Evolutionary conservation across 1,140 invertebrate species (phyloP), one percentile per base, ranked within the genome.

Genomic region (Heliconius nattereri): DNA sequence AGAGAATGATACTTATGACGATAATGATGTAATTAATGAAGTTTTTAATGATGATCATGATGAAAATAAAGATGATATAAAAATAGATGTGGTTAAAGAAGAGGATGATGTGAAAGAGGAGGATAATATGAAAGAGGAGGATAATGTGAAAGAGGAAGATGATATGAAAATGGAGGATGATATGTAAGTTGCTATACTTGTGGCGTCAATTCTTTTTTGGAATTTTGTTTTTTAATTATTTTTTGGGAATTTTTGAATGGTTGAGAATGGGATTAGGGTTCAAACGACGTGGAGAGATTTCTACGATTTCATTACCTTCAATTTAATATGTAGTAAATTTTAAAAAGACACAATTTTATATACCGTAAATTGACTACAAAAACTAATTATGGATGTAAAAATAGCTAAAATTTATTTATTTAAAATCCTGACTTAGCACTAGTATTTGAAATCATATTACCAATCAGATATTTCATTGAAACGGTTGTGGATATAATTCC

Each of bases 21-120:
- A 29, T 78, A 49, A 78, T 71, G 57, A 76, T 54, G 83, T 71
- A 16, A 73, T 70, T 20, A 54, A 66, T 20, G 75, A 76, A n/a
- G 77, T 76, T 45, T 73, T 78, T 1, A 81, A 81, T 16, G 80
- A 78, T 66, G 75, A 76, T 19, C 49, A 49, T 23, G 26, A 66
- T 26, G 20, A 57, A 20, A 52, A 52, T 57, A 57, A 57, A 5
- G 26, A 16, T 66, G 60, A 23, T 26, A 66, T 66, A 66, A 66
- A 26, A 3, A 66, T 3, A 57, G 60, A 66, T 66, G 23, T 13
- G 5, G 60, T 66, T 66, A 66, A 66, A 13, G 60, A 66, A 9
- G 60, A 66, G 11, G 60, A 26, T 9, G 23, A 11, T 9, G 57
- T 60, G 7, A 60, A 60, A 60, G 57, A 60, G 9, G 57, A 60